Evolutionary conservation across 2,888 invertebrate genomes (phyloP), one percentile per base, ranked within the genome.

Genomic region (Amorpha juglandis): DNA sequence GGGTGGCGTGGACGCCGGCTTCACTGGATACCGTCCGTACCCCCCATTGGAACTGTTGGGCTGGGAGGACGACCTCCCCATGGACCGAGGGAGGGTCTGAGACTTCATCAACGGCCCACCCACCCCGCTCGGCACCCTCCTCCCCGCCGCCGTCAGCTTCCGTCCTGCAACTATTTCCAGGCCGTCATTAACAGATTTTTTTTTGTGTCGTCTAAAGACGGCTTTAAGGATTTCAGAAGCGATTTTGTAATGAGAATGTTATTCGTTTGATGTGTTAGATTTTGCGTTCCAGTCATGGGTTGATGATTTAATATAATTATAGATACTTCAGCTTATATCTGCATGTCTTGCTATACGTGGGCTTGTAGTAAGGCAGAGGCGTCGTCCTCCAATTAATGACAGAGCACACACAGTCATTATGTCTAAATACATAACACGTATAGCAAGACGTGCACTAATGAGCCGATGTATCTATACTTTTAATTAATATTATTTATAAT

Each of bases 21-120:
- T 87, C 92, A 95, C 72, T 81, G 95, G 87, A 80, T 93, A 88
- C 77, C 94, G 77, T 76, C 88, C 80, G 78, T 90, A 86, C 66
- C 85, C 74, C 0, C 92, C 91, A 50, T 93, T 86, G 35, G 94
- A 92, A 64, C 94, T 94, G 75, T 94, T 94, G 0, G 95, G 94
- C 70, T 94, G 93, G 2, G 94, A 93, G 0, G 94, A 88, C 0
- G 94, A 92, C 67, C 95, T 90, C 55, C 97, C 98, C 95, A 98
- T 96, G 66, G 97, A 97, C 65, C 98, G 94, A 0, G 98, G 98
- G 70, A 98, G 90, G 2, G 98, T 98, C 90, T 97, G 97, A 63
- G 97, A 97, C 90, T 97, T 97, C 85, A 96, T 96, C 70, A 96
- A 93, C 8, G 95, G 94, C 0, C 95, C 94, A 9, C 95, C 94